Base-by-base conservation (phyloP, 2,113 vertebrate species). In the Megaceryle torquata region DNA sequence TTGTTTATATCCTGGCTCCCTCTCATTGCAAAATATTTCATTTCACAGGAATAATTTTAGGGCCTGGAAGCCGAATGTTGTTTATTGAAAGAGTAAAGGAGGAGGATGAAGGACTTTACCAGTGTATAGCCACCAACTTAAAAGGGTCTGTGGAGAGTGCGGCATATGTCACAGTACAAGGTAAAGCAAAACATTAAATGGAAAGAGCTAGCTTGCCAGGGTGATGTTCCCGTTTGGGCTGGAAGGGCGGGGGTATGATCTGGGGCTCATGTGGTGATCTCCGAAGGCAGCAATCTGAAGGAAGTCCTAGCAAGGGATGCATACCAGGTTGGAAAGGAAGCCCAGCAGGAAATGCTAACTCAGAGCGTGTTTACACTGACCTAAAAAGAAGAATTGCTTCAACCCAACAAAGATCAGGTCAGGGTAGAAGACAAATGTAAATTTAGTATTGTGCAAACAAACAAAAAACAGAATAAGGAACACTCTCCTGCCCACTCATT, bases 81-180 rank as follows among this genome's bases (percentile, higher is more conserved):
- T 98, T 99, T 96, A 99, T 99, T 91, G 98, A 99, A 95, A 98
- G 99, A 93, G 98, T 99, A 80, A 99, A 98, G 81, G 97, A 97
- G 79, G 98, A 99, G 86, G 99, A 99, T 74, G 98, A 99, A 97
- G 99, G 99, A 46, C 95, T 98, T 84, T 99, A 99, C 86, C 98
- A 96, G 19, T 99, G 99, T 89, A 97, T 97, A 96, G 99, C 98
- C 72, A 98, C 98, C 97, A 99, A 99, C 97, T 95, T 98, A 83
- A 99, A 98, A 96, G 99, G 99, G 10, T 98, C 98, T 2, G 98
- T 97, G 65, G 98, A 98, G 80, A 99, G 98, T 44, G 98, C 98
- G 1, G 99, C 99, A 1, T 98, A 98, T 86, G 97, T 99, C 97
- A 98, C 98, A 0, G 99, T 99, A 82, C 98, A 98, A 97, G 98